Evolutionary conservation across 1,140 invertebrate species (phyloP).

Genomic region (Oncopeltus fasciatus): DNA sequence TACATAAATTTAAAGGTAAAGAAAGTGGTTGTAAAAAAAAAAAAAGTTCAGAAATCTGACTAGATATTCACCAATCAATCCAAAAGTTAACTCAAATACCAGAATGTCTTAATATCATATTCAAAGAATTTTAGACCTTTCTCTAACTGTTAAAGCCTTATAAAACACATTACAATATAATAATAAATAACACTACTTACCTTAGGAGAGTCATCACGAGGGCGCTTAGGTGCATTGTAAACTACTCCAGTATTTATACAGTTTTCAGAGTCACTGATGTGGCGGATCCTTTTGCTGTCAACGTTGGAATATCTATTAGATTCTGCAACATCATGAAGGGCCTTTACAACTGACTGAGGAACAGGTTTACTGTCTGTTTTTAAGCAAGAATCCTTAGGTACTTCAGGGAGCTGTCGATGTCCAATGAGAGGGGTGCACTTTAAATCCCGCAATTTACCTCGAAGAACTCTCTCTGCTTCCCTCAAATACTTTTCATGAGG

Average conservation of each 20-base stretch:
- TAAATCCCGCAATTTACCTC: conserved; percentile 19
- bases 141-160: too few species aligned
- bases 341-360: neutral
- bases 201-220: conserved; percentile 18
- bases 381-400: neutral
- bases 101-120: too few species aligned
- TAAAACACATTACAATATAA: too few species aligned
- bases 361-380: neutral
- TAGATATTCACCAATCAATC: too few species aligned
- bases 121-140: too few species aligned
- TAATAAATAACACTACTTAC: neutral
- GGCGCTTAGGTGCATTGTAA: neutral
- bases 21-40: too few species aligned
- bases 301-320: neutral
- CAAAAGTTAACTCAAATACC: too few species aligned
- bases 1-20: too few species aligned
- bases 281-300: conserved; percentile 11
- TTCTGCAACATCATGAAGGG: neutral
- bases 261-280: conserved; percentile 15
- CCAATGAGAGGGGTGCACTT: neutral
- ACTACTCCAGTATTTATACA: neutral
- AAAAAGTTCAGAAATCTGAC: too few species aligned
- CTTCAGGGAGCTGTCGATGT: conserved; percentile 6
- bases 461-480: conserved; percentile 21
- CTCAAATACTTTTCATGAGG: conserved; percentile 21